Conservation (phyloP, 2,113 vertebrate species). For the Heloderma charlesbogerti region DNA sequence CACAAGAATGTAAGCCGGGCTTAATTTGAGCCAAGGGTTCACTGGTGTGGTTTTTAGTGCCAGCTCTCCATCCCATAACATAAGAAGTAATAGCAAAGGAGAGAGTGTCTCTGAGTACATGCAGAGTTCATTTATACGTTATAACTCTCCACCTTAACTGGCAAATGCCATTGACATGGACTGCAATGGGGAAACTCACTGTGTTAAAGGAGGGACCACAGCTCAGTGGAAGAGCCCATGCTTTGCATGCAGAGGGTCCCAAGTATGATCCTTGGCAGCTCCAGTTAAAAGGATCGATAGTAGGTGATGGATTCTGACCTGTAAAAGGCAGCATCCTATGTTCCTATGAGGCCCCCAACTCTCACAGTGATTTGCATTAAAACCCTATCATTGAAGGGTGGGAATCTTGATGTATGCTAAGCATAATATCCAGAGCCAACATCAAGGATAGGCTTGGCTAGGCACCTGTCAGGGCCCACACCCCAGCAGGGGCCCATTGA, state of each 20-base stretch:
- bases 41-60: neutral
- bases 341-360: neutral
- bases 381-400: neutral
- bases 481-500: too few relatives aligned
- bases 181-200: neutral
- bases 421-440: too few relatives aligned
- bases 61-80: neutral
- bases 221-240: neutral
- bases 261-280: neutral
- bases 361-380: neutral
- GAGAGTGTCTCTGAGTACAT: neutral
- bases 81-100: neutral
- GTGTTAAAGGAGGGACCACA: neutral
- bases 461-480: too few relatives aligned
- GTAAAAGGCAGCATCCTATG: neutral
- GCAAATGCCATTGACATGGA: neutral
- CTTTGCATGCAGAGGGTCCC: neutral
- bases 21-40: constrained; percentile 7
- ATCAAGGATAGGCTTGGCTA: too few relatives aligned
- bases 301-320: neutral
- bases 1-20: neutral
- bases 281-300: neutral
- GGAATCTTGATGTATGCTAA: neutral
- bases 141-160: too few relatives aligned
- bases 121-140: neutral